Conservation (phyloP, 2,797 vertebrate genomes). For the Argyrosomus regius region DNA sequence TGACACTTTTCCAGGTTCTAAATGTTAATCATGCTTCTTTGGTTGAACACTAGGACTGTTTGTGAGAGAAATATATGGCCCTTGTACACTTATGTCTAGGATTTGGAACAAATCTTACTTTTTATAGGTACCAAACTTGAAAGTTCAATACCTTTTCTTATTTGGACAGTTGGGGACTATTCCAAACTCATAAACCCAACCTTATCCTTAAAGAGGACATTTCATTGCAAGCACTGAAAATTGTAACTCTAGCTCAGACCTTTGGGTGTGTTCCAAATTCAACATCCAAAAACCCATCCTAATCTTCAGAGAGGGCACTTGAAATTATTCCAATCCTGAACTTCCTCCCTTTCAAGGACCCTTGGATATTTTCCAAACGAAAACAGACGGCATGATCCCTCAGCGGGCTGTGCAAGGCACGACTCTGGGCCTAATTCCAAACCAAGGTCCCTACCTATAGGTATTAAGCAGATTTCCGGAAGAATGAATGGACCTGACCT, state of each 20-base stretch:
- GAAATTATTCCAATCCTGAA: slow-evolving; percentile 69
- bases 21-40: slow-evolving; percentile 71
- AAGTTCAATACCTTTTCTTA: slow-evolving; percentile 19
- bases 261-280: slow-evolving; percentile 63
- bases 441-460: slow-evolving; percentile 54
- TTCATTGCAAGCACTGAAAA: slow-evolving; percentile 44
- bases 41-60: slow-evolving; percentile 39
- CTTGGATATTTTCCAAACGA: slow-evolving; percentile 73
- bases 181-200: slow-evolving; percentile 41
- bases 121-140: slow-evolving; percentile 37
- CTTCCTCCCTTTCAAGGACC: slow-evolving; percentile 61
- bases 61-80: slow-evolving; percentile 37
- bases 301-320: slow-evolving; percentile 69
- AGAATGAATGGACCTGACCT: slow-evolving; percentile 69
- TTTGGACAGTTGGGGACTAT: slow-evolving; percentile 18
- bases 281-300: slow-evolving; percentile 56
- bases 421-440: slow-evolving; percentile 73
- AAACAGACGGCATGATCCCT: slow-evolving; percentile 66
- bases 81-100: slow-evolving; percentile 16
- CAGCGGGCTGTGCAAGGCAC: slow-evolving; percentile 51
- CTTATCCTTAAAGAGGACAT: slow-evolving; percentile 38
- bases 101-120: slow-evolving; percentile 29
- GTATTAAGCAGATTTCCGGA: slow-evolving; percentile 69
- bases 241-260: slow-evolving; percentile 37
- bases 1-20: slow-evolving; percentile 65